Conservation (phyloP, 2,888 invertebrate genomes). For the Deroplatys truncata region DNA sequence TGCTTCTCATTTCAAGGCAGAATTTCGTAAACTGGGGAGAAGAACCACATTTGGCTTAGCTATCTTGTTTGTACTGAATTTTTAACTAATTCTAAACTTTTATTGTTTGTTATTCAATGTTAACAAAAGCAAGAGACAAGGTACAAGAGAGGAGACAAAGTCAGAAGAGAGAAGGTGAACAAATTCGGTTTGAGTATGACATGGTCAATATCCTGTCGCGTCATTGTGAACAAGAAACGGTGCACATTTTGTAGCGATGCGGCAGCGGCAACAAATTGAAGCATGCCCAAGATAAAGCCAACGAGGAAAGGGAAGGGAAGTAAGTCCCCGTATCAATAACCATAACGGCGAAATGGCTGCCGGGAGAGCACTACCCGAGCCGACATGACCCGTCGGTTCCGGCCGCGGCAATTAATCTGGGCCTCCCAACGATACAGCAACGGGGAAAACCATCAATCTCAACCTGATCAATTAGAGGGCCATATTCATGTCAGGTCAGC, state of each 20-base stretch:
- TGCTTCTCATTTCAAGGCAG: no score
- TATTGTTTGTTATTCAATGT: neutral
- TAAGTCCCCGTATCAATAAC: conserved; percentile 19
- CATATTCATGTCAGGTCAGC: conserved; percentile 15
- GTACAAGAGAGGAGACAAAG: neutral
- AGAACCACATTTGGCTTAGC: no score
- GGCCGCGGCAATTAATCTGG: conserved; percentile 12
- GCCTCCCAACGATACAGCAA: neutral
- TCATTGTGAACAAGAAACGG: neutral
- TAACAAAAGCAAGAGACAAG: neutral
- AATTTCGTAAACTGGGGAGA: no score
- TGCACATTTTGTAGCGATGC: neutral
- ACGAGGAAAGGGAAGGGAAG: conserved; percentile 23
- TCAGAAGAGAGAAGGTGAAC: neutral
- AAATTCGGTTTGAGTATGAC: neutral
- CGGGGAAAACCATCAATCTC: conserved; percentile 19
- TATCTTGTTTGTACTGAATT: no score
- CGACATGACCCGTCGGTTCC: neutral
- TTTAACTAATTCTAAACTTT: no score
- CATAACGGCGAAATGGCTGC: conserved; percentile 10
- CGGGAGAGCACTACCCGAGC: neutral
- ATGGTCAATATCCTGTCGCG: neutral
- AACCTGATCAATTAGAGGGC: conserved; percentile 17
- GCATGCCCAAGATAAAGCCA: neutral
- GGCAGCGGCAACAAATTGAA: neutral